Conservation (phyloP, 2,888 invertebrate genomes). For the Yponomeuta malinellus region DNA sequence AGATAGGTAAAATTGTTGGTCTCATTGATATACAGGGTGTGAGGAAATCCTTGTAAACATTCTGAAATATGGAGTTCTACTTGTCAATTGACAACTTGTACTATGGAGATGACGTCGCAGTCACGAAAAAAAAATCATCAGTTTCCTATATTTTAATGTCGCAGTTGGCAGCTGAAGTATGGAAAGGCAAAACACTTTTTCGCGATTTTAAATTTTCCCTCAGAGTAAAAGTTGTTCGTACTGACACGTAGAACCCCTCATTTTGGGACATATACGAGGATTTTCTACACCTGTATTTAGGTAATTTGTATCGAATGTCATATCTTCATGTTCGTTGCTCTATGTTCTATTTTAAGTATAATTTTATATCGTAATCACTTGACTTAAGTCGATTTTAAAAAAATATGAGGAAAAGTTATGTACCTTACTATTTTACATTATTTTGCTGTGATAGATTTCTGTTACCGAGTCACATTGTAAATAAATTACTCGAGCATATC, state of each 20-base stretch:
- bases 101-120: too few relatives aligned
- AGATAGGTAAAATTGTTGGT: constrained; percentile 17
- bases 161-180: too few relatives aligned
- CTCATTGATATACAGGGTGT: not conserved
- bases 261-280: too few relatives aligned
- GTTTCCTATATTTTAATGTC: too few relatives aligned
- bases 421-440: not conserved
- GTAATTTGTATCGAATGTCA: constrained; percentile 11
- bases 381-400: not conserved
- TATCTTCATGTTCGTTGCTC: constrained; percentile 8
- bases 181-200: too few relatives aligned
- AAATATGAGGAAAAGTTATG: not conserved
- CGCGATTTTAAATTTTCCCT: too few relatives aligned
- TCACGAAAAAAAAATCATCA: too few relatives aligned
- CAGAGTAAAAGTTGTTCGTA: too few relatives aligned
- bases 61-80: too few relatives aligned
- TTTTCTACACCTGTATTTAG: not conserved
- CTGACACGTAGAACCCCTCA: too few relatives aligned
- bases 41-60: too few relatives aligned
- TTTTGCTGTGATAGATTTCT: constrained; percentile 1
- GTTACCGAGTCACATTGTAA: not conserved
- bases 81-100: too few relatives aligned
- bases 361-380: not conserved
- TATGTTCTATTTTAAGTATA: not conserved
- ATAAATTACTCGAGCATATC: constrained; percentile 13